phyloP scores from a whole-genome alignment of 35 echinoderm and acorn worm species.

The Patiria miniata region DNA sequence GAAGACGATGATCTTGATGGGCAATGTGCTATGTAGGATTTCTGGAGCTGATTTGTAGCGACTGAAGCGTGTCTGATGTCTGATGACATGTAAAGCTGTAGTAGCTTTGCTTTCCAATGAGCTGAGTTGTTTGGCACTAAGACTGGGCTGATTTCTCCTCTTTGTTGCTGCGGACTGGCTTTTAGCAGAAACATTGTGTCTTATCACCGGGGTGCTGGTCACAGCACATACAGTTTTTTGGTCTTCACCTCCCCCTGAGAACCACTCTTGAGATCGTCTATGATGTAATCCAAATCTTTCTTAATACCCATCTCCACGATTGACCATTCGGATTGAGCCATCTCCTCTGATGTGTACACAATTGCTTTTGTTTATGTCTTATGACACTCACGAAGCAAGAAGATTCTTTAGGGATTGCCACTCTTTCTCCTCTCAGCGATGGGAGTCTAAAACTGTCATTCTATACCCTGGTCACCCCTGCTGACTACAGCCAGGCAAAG shows the following conservation, averaged over 20 bases:
- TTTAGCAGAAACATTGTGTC: background rate
- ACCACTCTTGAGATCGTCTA: background rate
- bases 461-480: no score
- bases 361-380: no score
- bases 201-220: background rate
- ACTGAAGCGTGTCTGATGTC: background rate
- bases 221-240: background rate
- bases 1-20: background rate
- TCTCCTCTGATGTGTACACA: no score
- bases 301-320: background rate
- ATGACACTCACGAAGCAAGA: no score
- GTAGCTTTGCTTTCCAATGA: slow-evolving; percentile 15
- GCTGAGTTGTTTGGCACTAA: background rate
- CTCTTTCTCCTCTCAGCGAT: no score
- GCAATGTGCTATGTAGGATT: background rate
- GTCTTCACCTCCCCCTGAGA: background rate
- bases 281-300: slow-evolving; percentile 19
- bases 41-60: background rate
- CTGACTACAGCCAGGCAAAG: no score
- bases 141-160: background rate
- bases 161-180: background rate
- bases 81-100: background rate
- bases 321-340: no score
- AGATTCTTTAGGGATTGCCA: no score
- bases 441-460: no score